phyloP scores from a whole-genome alignment of 2,113 vertebrate genomes.

The Galbula dea region DNA sequence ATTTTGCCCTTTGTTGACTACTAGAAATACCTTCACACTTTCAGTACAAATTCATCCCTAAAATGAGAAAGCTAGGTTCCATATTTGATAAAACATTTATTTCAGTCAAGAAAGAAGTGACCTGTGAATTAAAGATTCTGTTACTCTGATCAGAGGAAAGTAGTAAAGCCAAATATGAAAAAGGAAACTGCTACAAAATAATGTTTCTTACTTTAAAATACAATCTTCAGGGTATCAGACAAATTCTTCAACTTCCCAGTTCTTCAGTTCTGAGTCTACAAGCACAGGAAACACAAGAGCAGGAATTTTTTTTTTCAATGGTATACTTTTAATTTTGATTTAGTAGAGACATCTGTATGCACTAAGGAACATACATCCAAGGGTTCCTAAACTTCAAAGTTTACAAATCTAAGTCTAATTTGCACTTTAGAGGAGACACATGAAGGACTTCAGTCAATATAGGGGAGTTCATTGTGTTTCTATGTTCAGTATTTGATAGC shows the following conservation, averaged over 20 bases:
- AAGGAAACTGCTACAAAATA: constrained; percentile 2
- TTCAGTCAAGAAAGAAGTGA: constrained; percentile 5
- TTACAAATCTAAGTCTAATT: constrained; percentile 70
- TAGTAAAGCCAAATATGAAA: constrained; percentile 52
- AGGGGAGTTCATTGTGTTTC: constrained; percentile 61
- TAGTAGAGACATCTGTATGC: constrained; percentile 53
- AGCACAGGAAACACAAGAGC: neutral
- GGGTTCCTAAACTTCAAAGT: constrained; percentile 66
- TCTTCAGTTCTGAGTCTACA: constrained; percentile 4
- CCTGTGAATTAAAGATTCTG: neutral
- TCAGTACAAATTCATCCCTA: neutral
- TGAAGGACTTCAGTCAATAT: constrained; percentile 73
- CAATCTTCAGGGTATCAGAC: constrained; percentile 10
- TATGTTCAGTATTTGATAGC: constrained; percentile 67
- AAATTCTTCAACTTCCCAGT: constrained; percentile 23
- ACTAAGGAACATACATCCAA: constrained; percentile 40
- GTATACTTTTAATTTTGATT: constrained; percentile 52
- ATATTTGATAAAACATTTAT: constrained; percentile 14
- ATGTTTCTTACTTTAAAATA: constrained; percentile 32
- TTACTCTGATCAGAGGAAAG: constrained; percentile 33
- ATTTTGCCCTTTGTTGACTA: neutral
- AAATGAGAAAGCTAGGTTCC: neutral
- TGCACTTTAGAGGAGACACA: constrained; percentile 72
- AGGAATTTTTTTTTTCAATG: constrained; percentile 34
- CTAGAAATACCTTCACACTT: neutral